These are phyloP conservation scores for Lophius piscatorius DNA, from an alignment of 2,113 vertebrate species.

Conservation along the genomic window DNA sequence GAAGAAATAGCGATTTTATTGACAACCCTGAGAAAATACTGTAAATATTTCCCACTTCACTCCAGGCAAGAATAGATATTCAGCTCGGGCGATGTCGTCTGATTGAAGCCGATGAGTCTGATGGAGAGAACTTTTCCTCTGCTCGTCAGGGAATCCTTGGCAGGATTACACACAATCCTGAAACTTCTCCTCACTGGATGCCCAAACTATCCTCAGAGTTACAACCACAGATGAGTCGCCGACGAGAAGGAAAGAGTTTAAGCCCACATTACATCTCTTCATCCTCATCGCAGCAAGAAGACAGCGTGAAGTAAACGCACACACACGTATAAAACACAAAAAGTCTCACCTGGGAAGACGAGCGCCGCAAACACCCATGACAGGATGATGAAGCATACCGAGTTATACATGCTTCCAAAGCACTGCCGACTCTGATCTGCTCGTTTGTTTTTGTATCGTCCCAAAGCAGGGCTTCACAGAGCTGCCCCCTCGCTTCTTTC, in stretches of 20 bases:
- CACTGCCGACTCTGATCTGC: constrained; percentile 52
- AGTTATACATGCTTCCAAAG: constrained; percentile 79
- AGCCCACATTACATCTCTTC: constrained; percentile 24
- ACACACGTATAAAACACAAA: background rate
- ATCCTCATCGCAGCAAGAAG: constrained; percentile 14
- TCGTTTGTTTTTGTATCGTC: constrained; percentile 50
- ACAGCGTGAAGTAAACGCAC: constrained; percentile 34
- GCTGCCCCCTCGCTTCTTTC: constrained; percentile 29
- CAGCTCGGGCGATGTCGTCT: too few species aligned
- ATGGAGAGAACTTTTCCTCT: constrained; percentile 20
- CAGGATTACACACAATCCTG: background rate
- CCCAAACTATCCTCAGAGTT: background rate
- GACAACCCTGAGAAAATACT: background rate
- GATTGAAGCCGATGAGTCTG: too few species aligned
- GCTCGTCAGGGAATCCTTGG: background rate
- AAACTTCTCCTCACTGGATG: constrained; percentile 2
- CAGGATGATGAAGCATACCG: constrained; percentile 76
- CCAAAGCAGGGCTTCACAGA: constrained; percentile 47
- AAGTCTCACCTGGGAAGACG: constrained; percentile 81
- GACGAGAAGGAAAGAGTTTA: background rate
- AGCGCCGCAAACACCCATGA: constrained; percentile 78
- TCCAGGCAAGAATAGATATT: too few species aligned
- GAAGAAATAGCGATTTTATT: constrained; percentile 2
- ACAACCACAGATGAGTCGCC: background rate
- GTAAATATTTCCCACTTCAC: too few species aligned